Evolutionary conservation across 2,888 invertebrate species (phyloP), one percentile per base, ranked within the genome.

Genomic region (Chymomyza caudatula): DNA sequence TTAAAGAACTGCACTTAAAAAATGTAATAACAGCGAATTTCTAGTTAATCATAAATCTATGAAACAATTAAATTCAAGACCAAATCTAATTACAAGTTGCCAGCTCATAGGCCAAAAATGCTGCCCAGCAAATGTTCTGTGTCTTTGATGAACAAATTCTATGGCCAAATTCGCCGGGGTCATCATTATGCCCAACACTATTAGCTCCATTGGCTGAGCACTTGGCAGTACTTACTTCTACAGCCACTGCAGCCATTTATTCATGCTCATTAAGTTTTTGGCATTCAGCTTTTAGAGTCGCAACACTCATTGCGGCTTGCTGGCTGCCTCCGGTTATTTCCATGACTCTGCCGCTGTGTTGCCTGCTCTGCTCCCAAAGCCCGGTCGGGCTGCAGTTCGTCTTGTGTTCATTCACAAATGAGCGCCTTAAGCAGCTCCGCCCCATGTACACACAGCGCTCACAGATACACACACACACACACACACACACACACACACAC

Each of bases 371-470:
- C 11, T 11, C 29, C 11, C 29, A 8, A 37, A 37, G n/a, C 29
- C 11, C 29, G 11, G 11, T 37, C 29, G 8, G 11, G 29, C 29
- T 37, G 29, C 29, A 37, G 29, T 37, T 37, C 29, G 29, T 37
- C 29, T 37, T 56, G 81, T 73, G 83, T 88, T 88, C 88, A 88
- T 88, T 88, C 88, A 88, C 81, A 88, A 88, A 88, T 86, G 77
- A 87, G 78, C 83, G 86, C 88, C 87, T 81, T 77, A 82, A 86
- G 86, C 88, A 88, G 86, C 88, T 88, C 88, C 88, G 88, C 88
- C 88, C 89, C 88, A 86, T 68, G 63, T 66, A 73, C 74, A 82
- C 78, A 77, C 57, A 29, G 44, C 13, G 67, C 52, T 69, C 71
- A 73, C 61, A 60, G 60, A 68, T n/a, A 53, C 65, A 74, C 59